Conservation (phyloP, 2,113 vertebrate species). For the Sphyrna mokarran region DNA sequence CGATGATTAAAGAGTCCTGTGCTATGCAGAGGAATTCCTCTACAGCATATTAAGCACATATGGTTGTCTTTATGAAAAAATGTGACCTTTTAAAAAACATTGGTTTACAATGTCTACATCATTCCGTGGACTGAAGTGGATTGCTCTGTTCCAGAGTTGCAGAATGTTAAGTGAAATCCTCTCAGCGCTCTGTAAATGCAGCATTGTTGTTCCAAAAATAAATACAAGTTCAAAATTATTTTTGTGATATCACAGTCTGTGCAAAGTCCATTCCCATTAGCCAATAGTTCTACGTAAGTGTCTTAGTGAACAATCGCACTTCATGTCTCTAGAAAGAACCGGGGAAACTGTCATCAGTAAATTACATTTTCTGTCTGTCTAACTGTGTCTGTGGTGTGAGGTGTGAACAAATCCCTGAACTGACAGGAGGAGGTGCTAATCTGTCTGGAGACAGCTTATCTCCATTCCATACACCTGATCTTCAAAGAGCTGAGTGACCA, state of each 20-base stretch:
- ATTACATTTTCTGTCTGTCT: background rate
- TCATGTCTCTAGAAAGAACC: background rate
- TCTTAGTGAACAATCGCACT: background rate
- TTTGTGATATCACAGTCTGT: background rate
- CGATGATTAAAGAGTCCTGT: conserved; percentile 14
- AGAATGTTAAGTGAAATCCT: background rate
- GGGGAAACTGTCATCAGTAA: background rate
- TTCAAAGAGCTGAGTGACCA: background rate
- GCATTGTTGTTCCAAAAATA: background rate
- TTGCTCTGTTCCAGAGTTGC: background rate
- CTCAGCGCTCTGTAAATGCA: background rate
- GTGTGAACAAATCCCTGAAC: background rate
- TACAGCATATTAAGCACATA: background rate
- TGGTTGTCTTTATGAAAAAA: conserved; percentile 13
- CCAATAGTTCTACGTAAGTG: background rate
- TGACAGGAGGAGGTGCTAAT: background rate
- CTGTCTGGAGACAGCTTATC: background rate
- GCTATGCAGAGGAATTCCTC: background rate
- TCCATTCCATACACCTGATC: background rate
- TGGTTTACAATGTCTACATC: background rate
- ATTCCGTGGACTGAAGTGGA: background rate
- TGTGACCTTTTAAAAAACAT: background rate
- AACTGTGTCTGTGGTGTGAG: background rate
- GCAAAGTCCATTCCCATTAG: background rate
- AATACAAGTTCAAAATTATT: background rate